Percentiles rank a stretch among this genome's conserved stretches.
Conservation (phyloP, 2,888 invertebrate genomes). For the Beris morrisii region DNA sequence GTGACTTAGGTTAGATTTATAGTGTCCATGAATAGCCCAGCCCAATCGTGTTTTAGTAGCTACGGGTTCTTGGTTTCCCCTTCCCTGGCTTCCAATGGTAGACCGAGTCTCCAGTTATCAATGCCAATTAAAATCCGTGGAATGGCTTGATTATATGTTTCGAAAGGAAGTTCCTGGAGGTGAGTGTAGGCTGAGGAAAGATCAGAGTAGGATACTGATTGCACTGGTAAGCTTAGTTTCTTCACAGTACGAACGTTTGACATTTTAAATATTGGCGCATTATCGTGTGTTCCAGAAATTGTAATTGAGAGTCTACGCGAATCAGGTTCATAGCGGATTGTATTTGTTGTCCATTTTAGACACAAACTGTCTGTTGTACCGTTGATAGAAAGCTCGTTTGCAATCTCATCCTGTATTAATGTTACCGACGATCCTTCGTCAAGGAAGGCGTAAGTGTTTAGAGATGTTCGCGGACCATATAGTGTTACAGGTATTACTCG, state of each 20-base stretch:
- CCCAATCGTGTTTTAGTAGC: slow-evolving; percentile 4
- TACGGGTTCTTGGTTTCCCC: not conserved
- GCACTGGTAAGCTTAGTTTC: not conserved
- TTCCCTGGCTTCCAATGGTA: not conserved
- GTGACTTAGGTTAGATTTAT: not conserved
- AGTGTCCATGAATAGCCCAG: not conserved
- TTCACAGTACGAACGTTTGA: not conserved
- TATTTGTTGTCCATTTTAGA: slow-evolving; percentile 38
- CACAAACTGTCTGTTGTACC: slow-evolving; percentile 35
- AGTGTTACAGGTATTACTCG: slow-evolving; percentile 32
- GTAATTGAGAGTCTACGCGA: slow-evolving; percentile 12
- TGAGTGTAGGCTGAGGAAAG: not conserved
- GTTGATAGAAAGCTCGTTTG: slow-evolving; percentile 33
- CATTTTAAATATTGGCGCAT: not conserved
- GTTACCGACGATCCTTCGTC: slow-evolving; percentile 37
- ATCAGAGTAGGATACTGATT: not conserved
- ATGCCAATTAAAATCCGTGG: not conserved
- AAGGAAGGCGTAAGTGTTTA: slow-evolving; percentile 33
- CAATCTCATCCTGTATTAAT: slow-evolving; percentile 31
- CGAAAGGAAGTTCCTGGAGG: not conserved
- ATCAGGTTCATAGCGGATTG: slow-evolving; percentile 22
- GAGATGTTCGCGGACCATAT: slow-evolving; percentile 10
- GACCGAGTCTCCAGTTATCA: not conserved
- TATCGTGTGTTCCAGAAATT: slow-evolving; percentile 1
- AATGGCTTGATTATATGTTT: not conserved